A percentile compares a stretch with the other conserved stretches of the same genome.
Evolutionary conservation across 2,797 vertebrate genomes (phyloP).

Genomic region (Acrocephalus scirpaceus): DNA sequence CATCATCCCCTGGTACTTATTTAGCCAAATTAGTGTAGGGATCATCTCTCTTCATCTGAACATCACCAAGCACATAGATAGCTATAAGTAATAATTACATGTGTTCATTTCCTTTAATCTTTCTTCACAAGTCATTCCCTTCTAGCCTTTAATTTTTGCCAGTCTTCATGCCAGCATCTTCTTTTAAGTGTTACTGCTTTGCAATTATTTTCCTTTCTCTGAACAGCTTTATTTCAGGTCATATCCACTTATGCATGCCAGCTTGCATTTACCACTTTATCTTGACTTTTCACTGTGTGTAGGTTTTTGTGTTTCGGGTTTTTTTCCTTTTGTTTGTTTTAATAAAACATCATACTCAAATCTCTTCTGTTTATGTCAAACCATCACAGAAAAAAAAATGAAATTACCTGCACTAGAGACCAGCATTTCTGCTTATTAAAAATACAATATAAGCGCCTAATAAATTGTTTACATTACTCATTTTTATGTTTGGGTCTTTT

Average conservation of each 20-base stretch:
- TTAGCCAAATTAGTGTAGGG: slow-evolving; percentile 49
- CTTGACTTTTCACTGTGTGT: neutral
- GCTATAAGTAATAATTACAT: slow-evolving; percentile 55
- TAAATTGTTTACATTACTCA: neutral
- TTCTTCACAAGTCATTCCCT: slow-evolving; percentile 49
- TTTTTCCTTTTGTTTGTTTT: neutral
- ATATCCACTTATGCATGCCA: neutral
- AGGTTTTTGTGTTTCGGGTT: neutral
- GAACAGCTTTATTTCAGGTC: slow-evolving; percentile 12
- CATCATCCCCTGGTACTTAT: slow-evolving; percentile 44
- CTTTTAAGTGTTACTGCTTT: slow-evolving; percentile 32
- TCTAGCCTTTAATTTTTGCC: slow-evolving; percentile 51
- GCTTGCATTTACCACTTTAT: neutral
- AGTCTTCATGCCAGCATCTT: neutral
- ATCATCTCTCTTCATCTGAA: slow-evolving; percentile 57
- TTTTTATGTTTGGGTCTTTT: neutral
- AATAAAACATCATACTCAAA: neutral
- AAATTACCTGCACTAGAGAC: neutral
- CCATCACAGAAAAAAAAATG: neutral
- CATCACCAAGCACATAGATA: slow-evolving; percentile 22
- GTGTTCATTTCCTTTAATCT: slow-evolving; percentile 62
- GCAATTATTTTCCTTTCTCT: slow-evolving; percentile 22
- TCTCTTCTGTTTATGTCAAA: neutral
- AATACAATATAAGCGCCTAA: neutral
- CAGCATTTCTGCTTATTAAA: neutral